phyloP scores from a whole-genome alignment of 1,140 invertebrate species.

The Himalopsyche phryganea region DNA sequence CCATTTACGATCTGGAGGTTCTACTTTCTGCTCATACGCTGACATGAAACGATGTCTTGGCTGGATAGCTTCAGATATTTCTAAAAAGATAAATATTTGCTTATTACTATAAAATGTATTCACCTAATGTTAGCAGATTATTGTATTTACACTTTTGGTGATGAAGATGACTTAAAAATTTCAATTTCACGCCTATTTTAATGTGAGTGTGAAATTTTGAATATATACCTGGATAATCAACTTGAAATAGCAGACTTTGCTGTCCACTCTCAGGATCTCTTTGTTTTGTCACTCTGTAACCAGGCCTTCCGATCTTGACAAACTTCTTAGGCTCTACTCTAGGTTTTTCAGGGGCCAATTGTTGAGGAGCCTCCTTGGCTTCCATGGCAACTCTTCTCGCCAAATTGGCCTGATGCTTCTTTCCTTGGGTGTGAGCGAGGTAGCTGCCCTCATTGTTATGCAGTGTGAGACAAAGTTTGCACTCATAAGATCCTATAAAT shows the following conservation, averaged over 20 bases:
- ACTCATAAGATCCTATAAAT: constrained; percentile 89
- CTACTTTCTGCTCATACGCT: constrained; percentile 99
- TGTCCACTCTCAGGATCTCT: constrained; percentile 92
- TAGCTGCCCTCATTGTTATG: constrained; percentile 99
- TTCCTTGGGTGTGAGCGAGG: constrained; percentile 99
- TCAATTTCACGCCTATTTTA: too few relatives aligned
- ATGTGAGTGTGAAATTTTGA: background rate
- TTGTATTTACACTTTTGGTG: too few relatives aligned
- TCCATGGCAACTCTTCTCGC: constrained; percentile 97
- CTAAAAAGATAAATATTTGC: constrained; percentile 54
- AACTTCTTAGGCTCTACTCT: constrained; percentile 98
- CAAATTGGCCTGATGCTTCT: constrained; percentile 99
- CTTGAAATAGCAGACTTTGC: constrained; percentile 96
- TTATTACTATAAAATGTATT: too few relatives aligned
- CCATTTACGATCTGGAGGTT: constrained; percentile 99
- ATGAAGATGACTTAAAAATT: too few relatives aligned
- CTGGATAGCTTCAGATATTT: constrained; percentile 91
- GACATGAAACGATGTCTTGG: constrained; percentile 99
- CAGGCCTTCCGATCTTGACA: constrained; percentile 98
- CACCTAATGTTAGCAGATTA: too few relatives aligned
- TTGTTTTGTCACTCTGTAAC: constrained; percentile 99
- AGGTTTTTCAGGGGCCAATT: constrained; percentile 89
- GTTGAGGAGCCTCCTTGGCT: constrained; percentile 91
- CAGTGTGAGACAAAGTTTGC: constrained; percentile 96
- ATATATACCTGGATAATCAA: constrained; percentile 80